Percentiles rank a stretch among this genome's conserved stretches.
Conservation (phyloP, 2,113 vertebrate species). For the Alligator mississippiensis region DNA sequence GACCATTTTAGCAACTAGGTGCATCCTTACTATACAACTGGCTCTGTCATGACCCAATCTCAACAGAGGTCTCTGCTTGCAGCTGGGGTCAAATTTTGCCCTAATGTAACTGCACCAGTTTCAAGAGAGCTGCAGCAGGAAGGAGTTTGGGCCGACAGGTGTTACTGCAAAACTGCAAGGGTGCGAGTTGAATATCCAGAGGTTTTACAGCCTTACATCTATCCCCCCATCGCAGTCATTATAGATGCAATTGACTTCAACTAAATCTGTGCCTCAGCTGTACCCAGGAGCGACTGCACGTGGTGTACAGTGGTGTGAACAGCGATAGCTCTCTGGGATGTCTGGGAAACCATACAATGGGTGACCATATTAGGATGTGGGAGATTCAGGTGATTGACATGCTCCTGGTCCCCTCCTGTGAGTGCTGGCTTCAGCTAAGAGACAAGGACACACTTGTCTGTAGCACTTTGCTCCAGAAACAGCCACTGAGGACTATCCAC, state of each 20-base stretch:
- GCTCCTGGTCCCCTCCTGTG: not conserved
- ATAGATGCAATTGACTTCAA: not conserved
- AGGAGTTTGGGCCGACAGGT: not conserved
- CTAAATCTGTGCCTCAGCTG: not conserved
- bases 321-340: not conserved
- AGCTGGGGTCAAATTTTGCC: not conserved
- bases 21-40: not conserved
- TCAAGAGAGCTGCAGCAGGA: not conserved
- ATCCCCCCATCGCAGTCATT: not conserved
- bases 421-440: not conserved
- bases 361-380: not conserved
- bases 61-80: not conserved
- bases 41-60: not conserved
- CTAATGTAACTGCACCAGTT: not conserved
- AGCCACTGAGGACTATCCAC: not conserved
- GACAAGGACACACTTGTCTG: not conserved
- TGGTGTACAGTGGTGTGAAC: not conserved
- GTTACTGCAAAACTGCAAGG: not conserved
- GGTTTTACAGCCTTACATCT: not conserved
- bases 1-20: not conserved
- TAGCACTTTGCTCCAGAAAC: not conserved
- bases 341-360: not conserved
- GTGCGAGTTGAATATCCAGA: not conserved
- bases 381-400: not conserved
- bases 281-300: not conserved